Conservation (phyloP, 1,140 invertebrate genomes). For the Hyphantria cunea region DNA sequence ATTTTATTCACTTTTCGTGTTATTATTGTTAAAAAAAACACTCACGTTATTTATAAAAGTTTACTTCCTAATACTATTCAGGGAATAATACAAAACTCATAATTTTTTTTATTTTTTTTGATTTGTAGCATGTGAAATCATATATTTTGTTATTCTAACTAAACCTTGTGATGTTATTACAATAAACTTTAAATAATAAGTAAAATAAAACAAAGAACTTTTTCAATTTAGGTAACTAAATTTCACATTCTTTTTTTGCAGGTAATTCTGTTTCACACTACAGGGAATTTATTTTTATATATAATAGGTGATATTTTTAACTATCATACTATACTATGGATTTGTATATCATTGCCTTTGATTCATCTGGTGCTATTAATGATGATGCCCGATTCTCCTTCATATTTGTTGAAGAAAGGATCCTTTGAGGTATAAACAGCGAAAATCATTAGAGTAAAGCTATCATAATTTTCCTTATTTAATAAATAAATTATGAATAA, state of each 20-base stretch:
- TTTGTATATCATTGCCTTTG: conserved; percentile 53
- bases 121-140: too few species aligned
- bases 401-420: conserved; percentile 55
- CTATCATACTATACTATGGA: conserved; percentile 58
- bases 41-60: too few species aligned
- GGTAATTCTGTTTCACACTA: conserved; percentile 59
- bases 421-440: conserved; percentile 55
- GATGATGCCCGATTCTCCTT: conserved; percentile 70
- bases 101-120: too few species aligned
- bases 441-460: too few species aligned
- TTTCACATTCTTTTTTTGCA: conserved; percentile 36
- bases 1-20: too few species aligned
- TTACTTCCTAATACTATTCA: too few species aligned
- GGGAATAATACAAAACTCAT: too few species aligned
- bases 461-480: neutral
- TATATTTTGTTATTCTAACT: too few species aligned
- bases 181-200: too few species aligned
- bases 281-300: conserved; percentile 60
- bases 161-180: too few species aligned
- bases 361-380: conserved; percentile 61
- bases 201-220: neutral
- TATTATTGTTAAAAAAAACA: too few species aligned
- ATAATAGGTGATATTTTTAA: conserved; percentile 60
- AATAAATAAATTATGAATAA: neutral
- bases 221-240: neutral